phyloP scores from a whole-genome alignment of 2,797 vertebrate genomes.

The Acrossocheilus fasciatus region DNA sequence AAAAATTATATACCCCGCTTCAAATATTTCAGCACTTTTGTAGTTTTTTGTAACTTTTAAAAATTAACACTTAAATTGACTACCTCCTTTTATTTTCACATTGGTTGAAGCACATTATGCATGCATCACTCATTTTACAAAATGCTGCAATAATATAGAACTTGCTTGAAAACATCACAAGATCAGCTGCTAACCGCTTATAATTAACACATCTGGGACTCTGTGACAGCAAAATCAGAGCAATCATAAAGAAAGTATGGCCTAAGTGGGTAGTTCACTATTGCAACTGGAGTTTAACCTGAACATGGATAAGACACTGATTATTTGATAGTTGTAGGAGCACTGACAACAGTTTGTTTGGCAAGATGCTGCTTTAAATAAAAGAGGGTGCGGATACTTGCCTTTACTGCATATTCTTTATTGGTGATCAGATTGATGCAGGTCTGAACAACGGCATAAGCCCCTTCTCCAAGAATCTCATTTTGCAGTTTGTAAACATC shows the following conservation, averaged over 20 bases:
- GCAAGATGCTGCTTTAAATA: background rate
- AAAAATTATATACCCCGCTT: too few species aligned
- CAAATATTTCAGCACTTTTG: too few species aligned
- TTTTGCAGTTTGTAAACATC: conserved; percentile 96
- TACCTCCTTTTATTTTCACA: background rate
- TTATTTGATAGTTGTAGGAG: background rate
- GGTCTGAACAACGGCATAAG: conserved; percentile 93
- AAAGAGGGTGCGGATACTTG: conserved; percentile 62
- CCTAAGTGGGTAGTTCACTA: background rate
- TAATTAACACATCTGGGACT: background rate
- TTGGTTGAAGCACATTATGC: background rate
- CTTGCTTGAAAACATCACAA: background rate
- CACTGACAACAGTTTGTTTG: background rate
- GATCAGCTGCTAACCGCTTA: background rate
- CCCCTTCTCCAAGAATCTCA: conserved; percentile 94
- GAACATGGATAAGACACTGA: background rate
- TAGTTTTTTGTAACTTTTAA: too few species aligned
- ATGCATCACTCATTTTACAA: background rate
- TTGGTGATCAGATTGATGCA: conserved; percentile 95
- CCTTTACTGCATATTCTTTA: conserved; percentile 98
- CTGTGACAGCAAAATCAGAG: background rate
- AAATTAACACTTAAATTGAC: too few species aligned
- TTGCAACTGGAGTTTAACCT: background rate
- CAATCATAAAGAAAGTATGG: background rate
- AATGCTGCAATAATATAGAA: background rate